phyloP scores from a whole-genome alignment of 1,140 invertebrate species.

The Amyelois transitella region DNA sequence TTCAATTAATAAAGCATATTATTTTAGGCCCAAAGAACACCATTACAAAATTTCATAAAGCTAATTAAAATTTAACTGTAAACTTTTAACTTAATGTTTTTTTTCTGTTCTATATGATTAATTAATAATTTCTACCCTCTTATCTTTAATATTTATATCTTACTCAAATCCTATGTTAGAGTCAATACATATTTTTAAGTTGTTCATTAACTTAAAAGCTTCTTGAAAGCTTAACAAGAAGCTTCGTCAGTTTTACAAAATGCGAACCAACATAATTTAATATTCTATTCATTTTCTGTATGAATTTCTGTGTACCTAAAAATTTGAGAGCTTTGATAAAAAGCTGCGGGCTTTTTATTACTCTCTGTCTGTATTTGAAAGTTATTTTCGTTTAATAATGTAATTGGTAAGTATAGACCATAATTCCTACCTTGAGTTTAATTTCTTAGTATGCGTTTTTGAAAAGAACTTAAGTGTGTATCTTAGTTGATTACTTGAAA shows the following conservation, averaged over 20 bases:
- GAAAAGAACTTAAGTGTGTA: too few species aligned
- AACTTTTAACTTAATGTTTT: neutral
- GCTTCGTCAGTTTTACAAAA: constrained; percentile 70
- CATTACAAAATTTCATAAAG: too few species aligned
- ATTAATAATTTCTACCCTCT: neutral
- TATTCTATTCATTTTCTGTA: constrained; percentile 69
- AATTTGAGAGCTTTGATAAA: constrained; percentile 43
- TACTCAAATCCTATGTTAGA: constrained; percentile 18
- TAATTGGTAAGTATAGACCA: neutral
- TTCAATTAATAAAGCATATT: too few species aligned
- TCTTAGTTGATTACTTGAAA: too few species aligned
- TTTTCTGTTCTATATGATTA: neutral
- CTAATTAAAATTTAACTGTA: too few species aligned
- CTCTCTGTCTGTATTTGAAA: constrained; percentile 13
- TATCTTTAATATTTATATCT: neutral
- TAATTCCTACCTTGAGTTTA: too few species aligned
- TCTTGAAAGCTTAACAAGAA: constrained; percentile 70
- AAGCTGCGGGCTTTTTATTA: constrained; percentile 27
- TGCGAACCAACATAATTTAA: constrained; percentile 69
- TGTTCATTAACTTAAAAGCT: constrained; percentile 73
- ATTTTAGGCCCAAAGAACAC: too few species aligned
- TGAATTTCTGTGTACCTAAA: constrained; percentile 59
- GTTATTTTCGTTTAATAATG: neutral
- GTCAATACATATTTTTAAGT: constrained; percentile 68
- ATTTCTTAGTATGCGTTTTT: too few species aligned